Percentiles rank a stretch among this genome's conserved stretches.
Evolutionary conservation across 2,888 invertebrate species (phyloP).

Genomic region (Agrotis exclamationis): DNA sequence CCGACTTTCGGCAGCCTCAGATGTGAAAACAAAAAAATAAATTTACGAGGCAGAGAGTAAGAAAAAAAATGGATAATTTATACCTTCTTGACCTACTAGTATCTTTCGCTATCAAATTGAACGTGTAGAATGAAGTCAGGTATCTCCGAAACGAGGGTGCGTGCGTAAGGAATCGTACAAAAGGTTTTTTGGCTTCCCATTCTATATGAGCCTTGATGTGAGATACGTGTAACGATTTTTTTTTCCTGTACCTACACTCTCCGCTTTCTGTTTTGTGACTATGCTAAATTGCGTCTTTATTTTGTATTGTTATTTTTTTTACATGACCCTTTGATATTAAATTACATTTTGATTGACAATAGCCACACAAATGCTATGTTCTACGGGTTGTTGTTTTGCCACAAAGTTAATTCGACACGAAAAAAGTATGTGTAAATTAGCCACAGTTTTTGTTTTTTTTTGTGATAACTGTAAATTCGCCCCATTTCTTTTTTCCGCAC

Average conservation of each 20-base stretch:
- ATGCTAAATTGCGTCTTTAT: conserved; percentile 45
- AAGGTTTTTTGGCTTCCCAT: conserved; percentile 55
- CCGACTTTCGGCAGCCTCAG: too few relatives aligned
- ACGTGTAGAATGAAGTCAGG: conserved; percentile 47
- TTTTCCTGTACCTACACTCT: conserved; percentile 29
- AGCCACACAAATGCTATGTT: not conserved
- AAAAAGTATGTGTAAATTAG: too few relatives aligned
- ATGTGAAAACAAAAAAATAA: not conserved
- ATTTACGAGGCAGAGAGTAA: not conserved
- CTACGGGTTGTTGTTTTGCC: too few relatives aligned
- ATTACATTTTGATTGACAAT: not conserved
- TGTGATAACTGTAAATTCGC: too few relatives aligned
- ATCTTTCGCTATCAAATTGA: conserved; percentile 49
- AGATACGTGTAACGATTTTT: conserved; percentile 63
- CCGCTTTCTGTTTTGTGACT: conserved; percentile 21
- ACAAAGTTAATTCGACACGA: too few relatives aligned
- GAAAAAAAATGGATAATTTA: conserved; percentile 29
- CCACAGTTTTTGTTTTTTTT: too few relatives aligned
- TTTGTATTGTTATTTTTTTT: conserved; percentile 13
- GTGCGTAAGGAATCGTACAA: conserved; percentile 50
- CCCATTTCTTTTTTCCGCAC: too few relatives aligned
- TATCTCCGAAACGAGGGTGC: conserved; percentile 48
- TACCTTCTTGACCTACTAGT: conserved; percentile 28
- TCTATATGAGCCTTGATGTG: conserved; percentile 51
- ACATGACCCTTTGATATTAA: not conserved